Conservation (phyloP, 2,113 vertebrate species). For the Oryzias celebensis region DNA sequence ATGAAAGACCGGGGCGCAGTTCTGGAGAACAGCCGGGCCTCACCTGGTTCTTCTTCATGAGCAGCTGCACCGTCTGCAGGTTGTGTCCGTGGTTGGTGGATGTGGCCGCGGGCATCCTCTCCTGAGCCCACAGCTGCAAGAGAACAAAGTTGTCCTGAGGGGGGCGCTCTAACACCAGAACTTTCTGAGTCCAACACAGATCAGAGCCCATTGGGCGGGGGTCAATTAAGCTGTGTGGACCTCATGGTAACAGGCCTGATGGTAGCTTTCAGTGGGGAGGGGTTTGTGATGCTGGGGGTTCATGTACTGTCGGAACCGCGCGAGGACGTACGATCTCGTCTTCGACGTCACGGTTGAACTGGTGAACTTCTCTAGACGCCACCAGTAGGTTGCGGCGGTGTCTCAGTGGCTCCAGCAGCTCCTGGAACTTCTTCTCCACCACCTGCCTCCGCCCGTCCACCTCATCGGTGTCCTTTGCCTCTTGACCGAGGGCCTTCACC, state of each 20-base stretch:
- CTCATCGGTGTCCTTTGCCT: conserved; percentile 90
- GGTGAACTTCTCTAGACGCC: conserved; percentile 93
- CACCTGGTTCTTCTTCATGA: conserved; percentile 99
- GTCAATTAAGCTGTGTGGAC: no score
- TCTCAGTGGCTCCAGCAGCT: conserved; percentile 86
- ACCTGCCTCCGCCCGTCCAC: conserved; percentile 86
- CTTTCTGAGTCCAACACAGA: no score
- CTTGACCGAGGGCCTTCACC: conserved; percentile 87
- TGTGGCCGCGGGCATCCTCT: conserved; percentile 91
- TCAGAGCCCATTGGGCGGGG: no score
- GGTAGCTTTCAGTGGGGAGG: no score
- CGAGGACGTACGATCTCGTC: conserved; percentile 87
- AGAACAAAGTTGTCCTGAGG: not conserved
- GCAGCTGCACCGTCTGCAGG: conserved; percentile 94
- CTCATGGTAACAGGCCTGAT: no score
- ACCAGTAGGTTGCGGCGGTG: conserved; percentile 86
- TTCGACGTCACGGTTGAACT: conserved; percentile 94
- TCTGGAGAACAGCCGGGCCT: not conserved
- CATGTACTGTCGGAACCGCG: no score
- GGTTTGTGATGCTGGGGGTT: no score
- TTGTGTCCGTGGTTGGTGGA: conserved; percentile 95
- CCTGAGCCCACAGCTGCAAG: conserved; percentile 76
- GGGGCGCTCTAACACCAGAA: no score
- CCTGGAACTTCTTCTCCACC: conserved; percentile 89
- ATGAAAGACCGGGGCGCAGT: no score